Evolutionary conservation across 2,113 vertebrate genomes (phyloP), one percentile per base, ranked within the genome.

Genomic region (Benitochromis conjunctus): DNA sequence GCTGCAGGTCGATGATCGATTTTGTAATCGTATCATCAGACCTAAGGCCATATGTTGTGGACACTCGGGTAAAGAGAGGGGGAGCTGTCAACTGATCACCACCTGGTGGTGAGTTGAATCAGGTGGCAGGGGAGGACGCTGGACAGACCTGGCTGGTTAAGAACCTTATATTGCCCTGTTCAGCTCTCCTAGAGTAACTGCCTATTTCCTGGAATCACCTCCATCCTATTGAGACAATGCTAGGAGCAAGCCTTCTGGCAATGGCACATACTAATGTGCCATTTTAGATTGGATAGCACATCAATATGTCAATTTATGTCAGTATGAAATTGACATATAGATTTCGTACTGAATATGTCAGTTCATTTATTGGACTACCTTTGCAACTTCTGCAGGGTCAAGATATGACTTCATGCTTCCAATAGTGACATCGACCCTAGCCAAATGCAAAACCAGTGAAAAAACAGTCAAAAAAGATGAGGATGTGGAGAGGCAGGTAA

Each of bases 251-350:
- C 51, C 51, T 54, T 54, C 51, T 54, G 51, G 19, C 9, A n/a
- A 10, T 53, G 18, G 9, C 51, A 54, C 4, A 0, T n/a, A 54
- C n/a, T 54, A 19, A 10, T 54, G 19, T 54, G 51, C 4, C 9
- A 54, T 54, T 9, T 0, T 54, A 9, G 51, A 54, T 19, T 0
- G 51, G 19, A 54, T 54, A 9, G 0, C 51, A 54, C 5, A n/a
- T 54, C 19, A 51, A 51, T 19, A 51, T 18, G 18, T 54, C 53
- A 5, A 1, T 54, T n/a, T 53, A 18, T n/a, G 9, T 54, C 53
- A 21, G 53, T 54, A 54, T 11, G 3, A 9, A 54, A 54, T 21
- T 54, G 19, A 54, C 1, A 9, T 54, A 54, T 54, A 21, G 53
- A 54, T 54, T 54, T 54, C 2, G 0, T 54, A n/a, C n/a, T 54